phyloP scores from a whole-genome alignment of 2,888 invertebrate species.

The Sinopyrophorus schimmeli region DNA sequence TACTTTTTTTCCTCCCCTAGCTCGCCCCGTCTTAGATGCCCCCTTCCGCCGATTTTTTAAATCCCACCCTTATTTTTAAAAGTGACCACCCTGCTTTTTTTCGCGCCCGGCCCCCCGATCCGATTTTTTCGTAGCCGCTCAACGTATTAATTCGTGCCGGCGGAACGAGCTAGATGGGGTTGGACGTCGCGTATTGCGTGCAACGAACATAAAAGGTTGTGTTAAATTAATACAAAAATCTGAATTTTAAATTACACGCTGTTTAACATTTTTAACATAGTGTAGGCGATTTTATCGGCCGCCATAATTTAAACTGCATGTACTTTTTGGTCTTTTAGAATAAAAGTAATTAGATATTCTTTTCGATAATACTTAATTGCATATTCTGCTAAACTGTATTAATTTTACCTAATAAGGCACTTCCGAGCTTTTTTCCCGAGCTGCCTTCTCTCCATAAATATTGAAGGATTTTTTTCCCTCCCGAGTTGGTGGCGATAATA shows the following conservation, averaged over 20 bases:
- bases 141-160: conserved; percentile 12
- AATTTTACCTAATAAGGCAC: conserved; percentile 34
- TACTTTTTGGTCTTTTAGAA: conserved; percentile 21
- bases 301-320: conserved; percentile 18
- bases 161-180: too few species aligned
- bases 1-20: conserved; percentile 29
- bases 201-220: conserved; percentile 13
- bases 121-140: too few species aligned
- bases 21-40: conserved; percentile 39
- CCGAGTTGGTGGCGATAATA: too few species aligned
- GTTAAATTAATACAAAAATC: conserved; percentile 19
- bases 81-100: conserved; percentile 43
- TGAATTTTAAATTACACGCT: conserved; percentile 23
- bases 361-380: conserved; percentile 21
- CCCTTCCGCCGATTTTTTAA: conserved; percentile 43
- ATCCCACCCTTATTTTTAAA: conserved; percentile 46
- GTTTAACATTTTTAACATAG: conserved; percentile 13
- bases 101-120: conserved; percentile 18
- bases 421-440: conserved; percentile 24
- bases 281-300: conserved; percentile 16
- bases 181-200: conserved; percentile 1
- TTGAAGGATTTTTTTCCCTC: conserved; percentile 18
- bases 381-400: conserved; percentile 31
- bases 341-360: conserved; percentile 19
- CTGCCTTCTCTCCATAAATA: conserved; percentile 5